Evolutionary conservation across 2,888 invertebrate species (phyloP), one percentile per base, ranked within the genome.

Genomic region (Agrochola macilenta): DNA sequence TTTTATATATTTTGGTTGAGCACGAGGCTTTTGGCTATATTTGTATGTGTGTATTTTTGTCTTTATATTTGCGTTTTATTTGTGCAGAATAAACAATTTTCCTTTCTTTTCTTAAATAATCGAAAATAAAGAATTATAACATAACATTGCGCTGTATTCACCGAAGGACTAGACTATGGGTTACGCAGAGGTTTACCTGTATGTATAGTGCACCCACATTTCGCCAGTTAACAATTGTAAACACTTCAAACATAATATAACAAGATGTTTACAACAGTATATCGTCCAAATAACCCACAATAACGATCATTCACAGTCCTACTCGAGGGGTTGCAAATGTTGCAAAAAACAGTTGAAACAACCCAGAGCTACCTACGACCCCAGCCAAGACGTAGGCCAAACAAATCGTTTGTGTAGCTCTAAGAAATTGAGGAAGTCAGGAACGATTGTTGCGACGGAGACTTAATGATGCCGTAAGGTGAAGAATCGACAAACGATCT

Each of bases 361-460:
- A 77, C 65, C n/a, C 54, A 63, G 12, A 60, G 39, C 52, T 58
- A 49, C 75, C 26, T 46, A 49, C 79, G 39, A 57, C 5, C 70
- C 63, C 60, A 39, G 61, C 49, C 65, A 80, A 82, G 73, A 81
- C 76, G 81, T 54, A 78, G 73, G 72, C 74, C 81, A 86, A 87
- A 87, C 79, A 83, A 88, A 88, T 88, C 77, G 87, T 81, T 86
- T 87, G 77, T 87, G 77, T 81, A 79, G 61, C 81, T 78, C 63
- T 85, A 83, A 88, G 88, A 82, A 77, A 87, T 88, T 87, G 87
- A 75, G 87, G 85, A 85, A 87, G 85, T 79, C 85, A 74, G 64
- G 74, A 75, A 35, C 79, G 69, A 88, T 85, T 83, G 81, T 63
- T 60, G 61, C 69, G 76, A 79, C 79, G 69, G 23, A 75, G 83